These are phyloP conservation scores for Columbina picui DNA, from an alignment of 2,113 vertebrate genomes.

Conservation along the genomic window DNA sequence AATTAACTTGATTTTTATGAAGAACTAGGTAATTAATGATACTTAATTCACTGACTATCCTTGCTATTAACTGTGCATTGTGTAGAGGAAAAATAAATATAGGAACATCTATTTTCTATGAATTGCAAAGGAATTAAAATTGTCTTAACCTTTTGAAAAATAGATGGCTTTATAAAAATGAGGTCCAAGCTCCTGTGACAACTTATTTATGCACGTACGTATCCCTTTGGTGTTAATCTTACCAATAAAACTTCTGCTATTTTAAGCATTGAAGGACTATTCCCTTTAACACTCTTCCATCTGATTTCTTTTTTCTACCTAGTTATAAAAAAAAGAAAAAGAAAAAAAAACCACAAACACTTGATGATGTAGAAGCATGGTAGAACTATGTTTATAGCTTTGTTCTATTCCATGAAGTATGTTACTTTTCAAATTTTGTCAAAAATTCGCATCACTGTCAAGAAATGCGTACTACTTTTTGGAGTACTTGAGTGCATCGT, in stretches of 20 bases:
- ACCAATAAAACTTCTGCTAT: neutral
- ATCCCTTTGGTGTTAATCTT: neutral
- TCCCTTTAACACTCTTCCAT: neutral
- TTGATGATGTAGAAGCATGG: neutral
- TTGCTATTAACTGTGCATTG: neutral
- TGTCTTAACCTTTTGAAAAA: neutral
- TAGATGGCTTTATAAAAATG: neutral
- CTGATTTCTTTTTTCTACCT: neutral
- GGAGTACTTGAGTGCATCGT: neutral
- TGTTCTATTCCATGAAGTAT: neutral
- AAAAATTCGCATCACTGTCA: neutral
- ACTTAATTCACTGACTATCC: neutral
- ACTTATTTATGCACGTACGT: fast-evolving
- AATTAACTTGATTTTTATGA: neutral
- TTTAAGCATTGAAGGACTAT: neutral
- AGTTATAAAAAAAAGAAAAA: neutral
- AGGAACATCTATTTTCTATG: neutral
- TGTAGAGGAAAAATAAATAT: neutral
- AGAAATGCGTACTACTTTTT: neutral
- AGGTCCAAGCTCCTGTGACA: neutral
- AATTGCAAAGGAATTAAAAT: neutral
- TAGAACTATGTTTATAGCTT: neutral
- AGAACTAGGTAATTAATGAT: neutral
- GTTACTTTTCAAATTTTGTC: neutral
- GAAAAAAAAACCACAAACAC: no score